Base-by-base conservation (phyloP, 2,888 invertebrate species). In the Cryptus viduatorius region DNA sequence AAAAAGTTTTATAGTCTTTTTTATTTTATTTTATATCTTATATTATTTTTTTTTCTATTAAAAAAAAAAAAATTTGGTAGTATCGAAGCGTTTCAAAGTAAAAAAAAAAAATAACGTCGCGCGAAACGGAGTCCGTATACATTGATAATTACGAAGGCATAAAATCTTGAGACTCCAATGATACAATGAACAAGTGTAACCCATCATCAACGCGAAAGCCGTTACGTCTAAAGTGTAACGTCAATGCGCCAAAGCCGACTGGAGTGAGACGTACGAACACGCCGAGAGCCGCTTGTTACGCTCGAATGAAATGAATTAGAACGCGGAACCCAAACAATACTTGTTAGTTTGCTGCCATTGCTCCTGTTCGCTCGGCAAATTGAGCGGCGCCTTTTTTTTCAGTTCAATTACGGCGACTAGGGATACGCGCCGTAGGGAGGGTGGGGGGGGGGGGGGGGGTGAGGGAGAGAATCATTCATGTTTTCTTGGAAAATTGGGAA, bases 261-360 rank as follows among this genome's bases (percentile, higher is more conserved):
- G 59, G 67, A 81, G 50, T 50, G 50, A 78, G 76, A 64, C 46
- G 61, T 37, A 37, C 24, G 3, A 24, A 24, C 37, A 8, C 37
- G 48, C 67, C 75, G 64, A 73, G 50, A 71, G 53, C 76, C 14
- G 71, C 44, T 78, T 53, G 81, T 75, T 78, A 78, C 56, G 77
- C 77, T 81, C 78, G 73, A 78, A 81, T 78, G 64, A 84, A 69
- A 73, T 69, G 78, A 84, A 84, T 84, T 84, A 84, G 84, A 84
- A 84, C 84, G 81, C 81, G 78, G 81, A 84, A 84, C 81, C 81
- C 84, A 81, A 81, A 84, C 84, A 84, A 80, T 75, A 46, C 46
- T 59, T 53, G 65, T 71, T 71, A 29, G 53, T 68, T 68, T 64
- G 61, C n/a, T 65, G 71, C 65, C 59, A 65, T 59, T 65, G 65